Base-by-base conservation (phyloP, 2,888 invertebrate species). In the Fragum sueziense region DNA sequence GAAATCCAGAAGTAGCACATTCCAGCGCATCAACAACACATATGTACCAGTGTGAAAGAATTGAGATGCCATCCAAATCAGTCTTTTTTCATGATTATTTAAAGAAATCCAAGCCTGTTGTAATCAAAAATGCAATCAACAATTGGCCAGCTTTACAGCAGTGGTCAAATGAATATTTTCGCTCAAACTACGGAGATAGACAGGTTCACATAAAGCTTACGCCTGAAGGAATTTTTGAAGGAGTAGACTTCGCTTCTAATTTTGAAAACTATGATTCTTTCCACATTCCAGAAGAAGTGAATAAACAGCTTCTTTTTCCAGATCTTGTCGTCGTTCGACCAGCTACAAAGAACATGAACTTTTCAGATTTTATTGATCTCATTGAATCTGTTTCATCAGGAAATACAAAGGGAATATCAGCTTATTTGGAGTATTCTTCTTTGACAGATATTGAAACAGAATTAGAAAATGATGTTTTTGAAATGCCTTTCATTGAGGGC, bases 241-340 rank as follows among this genome's bases (percentile, higher is more conserved):
- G 93, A 7, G 90, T 92, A 20, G 92, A 92, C 82, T 76, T 80
- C 27, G 88, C 87, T 51, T 51, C 79, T 7, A 29, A 88, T 4
- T 93, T 92, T 92, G 89, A 92, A 68, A 85, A 85, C 70, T 88
- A 80, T 77, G 72, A 82, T 20, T 79, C 79, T 6, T 90, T 91
- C 73, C 71, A 84, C 57, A 91, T 92, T 70, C 93, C 93, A 29
- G 29, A 70, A 22, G 52, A 76, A 29, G 91, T 93, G 2, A 61
- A 72, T 25, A 33, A 82, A n/a, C 85, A 91, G 67, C 81, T 93
- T 11, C 73, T 74, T 6, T 90, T 82, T 81, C 90, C 91, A 29
- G 92, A 93, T 73, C 80, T 92, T 37, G 92, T 93, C 17, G 90
- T 92, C 57, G 92, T 92, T 0, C 77, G 93, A 34, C 93, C 93